Percentiles rank a stretch among this genome's conserved stretches.
Evolutionary conservation across 1,140 invertebrate species (phyloP).

Genomic region (Lethrus apterus): DNA sequence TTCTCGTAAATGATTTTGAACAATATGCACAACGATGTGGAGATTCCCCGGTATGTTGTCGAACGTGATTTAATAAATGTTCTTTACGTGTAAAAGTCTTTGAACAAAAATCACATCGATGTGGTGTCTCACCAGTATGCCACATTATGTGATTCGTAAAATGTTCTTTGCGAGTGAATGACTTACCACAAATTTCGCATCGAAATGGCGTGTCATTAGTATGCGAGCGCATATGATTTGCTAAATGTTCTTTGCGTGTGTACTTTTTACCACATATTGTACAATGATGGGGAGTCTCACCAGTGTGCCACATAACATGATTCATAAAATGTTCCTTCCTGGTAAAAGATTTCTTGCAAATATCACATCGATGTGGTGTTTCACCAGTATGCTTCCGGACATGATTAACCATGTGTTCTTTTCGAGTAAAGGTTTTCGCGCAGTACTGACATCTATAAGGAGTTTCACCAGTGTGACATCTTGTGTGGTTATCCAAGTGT

Average conservation of each 20-base stretch:
- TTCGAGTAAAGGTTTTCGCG: conserved; percentile 62
- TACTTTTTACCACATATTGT: conserved; percentile 70
- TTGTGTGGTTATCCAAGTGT: conserved; percentile 74
- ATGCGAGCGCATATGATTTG: conserved; percentile 69
- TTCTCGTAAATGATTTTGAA: conserved; percentile 73
- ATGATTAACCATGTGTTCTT: conserved; percentile 60
- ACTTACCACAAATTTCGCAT: conserved; percentile 79
- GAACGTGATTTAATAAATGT: conserved; percentile 73
- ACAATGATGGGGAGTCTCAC: conserved; percentile 66
- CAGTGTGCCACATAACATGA: conserved; percentile 58
- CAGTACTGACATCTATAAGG: conserved; percentile 61
- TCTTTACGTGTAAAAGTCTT: conserved; percentile 79
- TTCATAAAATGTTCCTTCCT: conserved; percentile 63
- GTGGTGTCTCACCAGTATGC: conserved; percentile 82
- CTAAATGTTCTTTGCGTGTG: conserved; percentile 67
- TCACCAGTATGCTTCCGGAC: conserved; percentile 65
- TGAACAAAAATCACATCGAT: conserved; percentile 75
- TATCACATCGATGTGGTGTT: conserved; percentile 67
- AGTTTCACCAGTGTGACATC: conserved; percentile 79
- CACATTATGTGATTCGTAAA: conserved; percentile 81
- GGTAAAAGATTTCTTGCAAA: conserved; percentile 61
- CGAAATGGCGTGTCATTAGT: conserved; percentile 45
- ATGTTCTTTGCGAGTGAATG: conserved; percentile 78
- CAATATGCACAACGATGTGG: conserved; percentile 75
- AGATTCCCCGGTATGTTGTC: conserved; percentile 74